Base-by-base conservation (phyloP, 2,888 invertebrate genomes). In the Euspilapteryx auroguttella region DNA sequence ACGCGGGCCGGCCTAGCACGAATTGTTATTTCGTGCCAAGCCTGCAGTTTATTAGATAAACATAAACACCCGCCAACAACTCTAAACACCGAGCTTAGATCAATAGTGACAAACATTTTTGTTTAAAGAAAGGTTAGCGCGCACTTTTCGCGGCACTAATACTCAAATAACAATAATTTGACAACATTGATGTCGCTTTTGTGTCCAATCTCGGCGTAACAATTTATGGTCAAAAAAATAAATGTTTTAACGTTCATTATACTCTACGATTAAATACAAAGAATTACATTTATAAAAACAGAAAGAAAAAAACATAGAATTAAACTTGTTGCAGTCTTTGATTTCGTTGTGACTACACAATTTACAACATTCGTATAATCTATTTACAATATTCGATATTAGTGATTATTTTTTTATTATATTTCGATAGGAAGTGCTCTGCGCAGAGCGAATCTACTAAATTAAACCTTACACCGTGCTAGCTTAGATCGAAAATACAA, bases 341-440 rank as follows among this genome's bases (percentile, higher is more conserved):
- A 17, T 17, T 17, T 17, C 17, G 8, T 17, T 17, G 17, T 17
- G 17, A 17, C 17, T 17, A 17, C n/a, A n/a, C 17, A 17, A 17
- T 17, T 17, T 17, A 17, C 8, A n/a, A n/a, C n/a, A n/a, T n/a
- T n/a, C n/a, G n/a, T n/a, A n/a, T 17, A 6, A 17, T 17, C 8
- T 17, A 17, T 17, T 17, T 17, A 14, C 9, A 9, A 25, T 25
- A 24, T 9, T 12, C 24, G n/a, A n/a, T n/a, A n/a, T 26, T 39
- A 34, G 43, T 42, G 42, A 42, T 44, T 47, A 56, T 59, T 55
- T 75, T 73, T 75, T 73, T 66, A 59, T 62, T 63, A 24, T 69
- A 66, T 69, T 62, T 73, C 73, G 75, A 71, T 73, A 75, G 73
- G 64, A 58, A 59, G 54, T 47, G 53, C 65, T 45, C 69, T 55